phyloP scores from a whole-genome alignment of 2,888 invertebrate species.

The Bombyx huttoni region DNA sequence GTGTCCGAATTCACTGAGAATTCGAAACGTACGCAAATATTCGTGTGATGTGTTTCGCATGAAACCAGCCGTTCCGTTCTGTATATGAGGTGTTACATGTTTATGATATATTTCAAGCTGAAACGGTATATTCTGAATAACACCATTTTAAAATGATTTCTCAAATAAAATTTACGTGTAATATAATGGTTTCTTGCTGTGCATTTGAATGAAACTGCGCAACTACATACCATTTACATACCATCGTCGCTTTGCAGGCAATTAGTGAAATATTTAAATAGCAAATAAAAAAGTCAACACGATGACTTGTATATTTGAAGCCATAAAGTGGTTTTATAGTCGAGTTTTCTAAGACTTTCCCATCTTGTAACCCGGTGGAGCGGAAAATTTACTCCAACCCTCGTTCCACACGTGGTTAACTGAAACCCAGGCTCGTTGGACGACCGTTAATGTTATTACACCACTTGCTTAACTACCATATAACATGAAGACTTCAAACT shows the following conservation, averaged over 20 bases:
- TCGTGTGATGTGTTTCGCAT: conserved; percentile 17
- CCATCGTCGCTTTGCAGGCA: too few species aligned
- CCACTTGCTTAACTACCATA: neutral
- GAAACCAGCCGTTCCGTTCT: neutral
- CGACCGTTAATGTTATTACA: neutral
- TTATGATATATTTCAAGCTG: too few species aligned
- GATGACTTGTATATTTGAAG: neutral
- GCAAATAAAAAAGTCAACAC: neutral
- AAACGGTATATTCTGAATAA: too few species aligned
- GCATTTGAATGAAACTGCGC: too few species aligned
- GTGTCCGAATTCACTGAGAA: conserved; percentile 51
- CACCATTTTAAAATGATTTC: too few species aligned
- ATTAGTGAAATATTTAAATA: too few species aligned
- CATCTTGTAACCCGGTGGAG: conserved; percentile 46
- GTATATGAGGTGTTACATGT: neutral
- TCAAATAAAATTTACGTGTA: too few species aligned
- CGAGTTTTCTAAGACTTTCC: conserved; percentile 39
- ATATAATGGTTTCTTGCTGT: too few species aligned
- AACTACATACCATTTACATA: too few species aligned
- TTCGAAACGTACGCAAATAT: conserved; percentile 57
- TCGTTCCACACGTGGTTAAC: conserved; percentile 44
- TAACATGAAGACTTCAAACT: neutral
- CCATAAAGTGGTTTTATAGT: neutral
- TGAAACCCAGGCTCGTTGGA: conserved; percentile 7
- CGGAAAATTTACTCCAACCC: conserved; percentile 55